phyloP scores from a whole-genome alignment of 2,797 vertebrate species.

The Rhyacichthys aspro region DNA sequence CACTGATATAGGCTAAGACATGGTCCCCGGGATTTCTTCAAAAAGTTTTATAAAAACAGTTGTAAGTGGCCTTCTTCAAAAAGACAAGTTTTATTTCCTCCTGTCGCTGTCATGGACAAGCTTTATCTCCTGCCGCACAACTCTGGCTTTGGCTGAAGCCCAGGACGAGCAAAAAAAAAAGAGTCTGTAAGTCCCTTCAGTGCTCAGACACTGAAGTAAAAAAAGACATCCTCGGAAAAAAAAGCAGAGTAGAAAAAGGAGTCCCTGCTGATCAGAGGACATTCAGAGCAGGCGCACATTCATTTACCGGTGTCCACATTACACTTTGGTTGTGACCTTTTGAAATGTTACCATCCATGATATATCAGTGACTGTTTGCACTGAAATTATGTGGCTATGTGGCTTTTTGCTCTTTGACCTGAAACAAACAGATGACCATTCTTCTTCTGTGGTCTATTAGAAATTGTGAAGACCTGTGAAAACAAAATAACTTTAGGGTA shows the following conservation, averaged over 20 bases:
- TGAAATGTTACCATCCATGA: no score
- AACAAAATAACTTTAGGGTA: no score
- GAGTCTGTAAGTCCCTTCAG: slow-evolving; percentile 42
- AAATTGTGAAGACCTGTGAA: no score
- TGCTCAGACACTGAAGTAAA: not conserved
- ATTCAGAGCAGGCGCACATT: slow-evolving; percentile 16
- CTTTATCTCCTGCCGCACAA: slow-evolving; percentile 67
- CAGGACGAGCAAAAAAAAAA: slow-evolving; percentile 48
- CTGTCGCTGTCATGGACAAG: slow-evolving; percentile 50
- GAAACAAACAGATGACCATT: no score
- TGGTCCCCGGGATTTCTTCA: slow-evolving; percentile 25
- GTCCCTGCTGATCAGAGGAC: slow-evolving; percentile 38
- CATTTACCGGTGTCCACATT: not conserved
- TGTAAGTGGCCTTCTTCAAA: slow-evolving; percentile 55
- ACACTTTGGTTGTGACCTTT: no score
- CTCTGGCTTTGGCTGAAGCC: slow-evolving; percentile 57
- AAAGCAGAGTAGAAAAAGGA: slow-evolving; percentile 32
- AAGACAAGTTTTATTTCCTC: slow-evolving; percentile 67
- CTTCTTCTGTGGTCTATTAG: no score
- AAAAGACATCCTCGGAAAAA: slow-evolving; percentile 2
- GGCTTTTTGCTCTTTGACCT: no score
- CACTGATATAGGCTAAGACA: slow-evolving; percentile 19
- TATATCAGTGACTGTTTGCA: no score
- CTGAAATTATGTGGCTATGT: no score
- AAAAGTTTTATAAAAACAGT: slow-evolving; percentile 60